These are phyloP conservation scores for Dufourea novaeangliae DNA, from an alignment of 1,140 invertebrate species.

Conservation along the genomic window DNA sequence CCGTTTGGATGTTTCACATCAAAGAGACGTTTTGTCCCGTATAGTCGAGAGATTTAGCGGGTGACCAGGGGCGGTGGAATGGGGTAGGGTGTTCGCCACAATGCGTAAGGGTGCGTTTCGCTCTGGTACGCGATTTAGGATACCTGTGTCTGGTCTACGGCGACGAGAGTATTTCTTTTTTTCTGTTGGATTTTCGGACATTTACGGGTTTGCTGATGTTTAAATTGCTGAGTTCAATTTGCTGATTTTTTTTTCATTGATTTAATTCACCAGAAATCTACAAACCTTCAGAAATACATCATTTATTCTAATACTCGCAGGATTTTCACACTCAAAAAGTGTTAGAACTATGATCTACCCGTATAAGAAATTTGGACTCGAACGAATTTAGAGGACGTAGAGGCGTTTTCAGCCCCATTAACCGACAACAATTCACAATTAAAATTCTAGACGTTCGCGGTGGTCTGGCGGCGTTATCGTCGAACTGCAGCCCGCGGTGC, in stretches of 20 bases:
- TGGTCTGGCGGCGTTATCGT: slow-evolving; percentile 15
- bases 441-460: slow-evolving; percentile 25
- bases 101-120: slow-evolving; percentile 32
- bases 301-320: too few relatives aligned
- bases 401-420: slow-evolving; percentile 6
- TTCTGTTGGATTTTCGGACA: not conserved
- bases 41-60: slow-evolving; percentile 31
- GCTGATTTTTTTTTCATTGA: too few relatives aligned
- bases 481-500: slow-evolving; percentile 26
- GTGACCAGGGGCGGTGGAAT: slow-evolving; percentile 11
- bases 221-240: too few relatives aligned
- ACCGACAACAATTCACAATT: slow-evolving; percentile 18
- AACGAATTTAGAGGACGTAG: too few relatives aligned
- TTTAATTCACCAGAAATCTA: too few relatives aligned
- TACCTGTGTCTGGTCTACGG: not conserved
- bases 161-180: not conserved
- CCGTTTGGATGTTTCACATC: slow-evolving; percentile 63
- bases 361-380: too few relatives aligned
- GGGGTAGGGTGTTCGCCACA: slow-evolving; percentile 35
- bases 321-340: too few relatives aligned
- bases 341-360: too few relatives aligned
- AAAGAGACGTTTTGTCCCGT: slow-evolving; percentile 66
- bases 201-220: too few relatives aligned
- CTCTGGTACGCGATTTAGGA: not conserved
- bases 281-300: too few relatives aligned